These are phyloP conservation scores for Dimorphilus gyrociliatus DNA, from an alignment of 2,888 invertebrate genomes.

Conservation along the genomic window DNA sequence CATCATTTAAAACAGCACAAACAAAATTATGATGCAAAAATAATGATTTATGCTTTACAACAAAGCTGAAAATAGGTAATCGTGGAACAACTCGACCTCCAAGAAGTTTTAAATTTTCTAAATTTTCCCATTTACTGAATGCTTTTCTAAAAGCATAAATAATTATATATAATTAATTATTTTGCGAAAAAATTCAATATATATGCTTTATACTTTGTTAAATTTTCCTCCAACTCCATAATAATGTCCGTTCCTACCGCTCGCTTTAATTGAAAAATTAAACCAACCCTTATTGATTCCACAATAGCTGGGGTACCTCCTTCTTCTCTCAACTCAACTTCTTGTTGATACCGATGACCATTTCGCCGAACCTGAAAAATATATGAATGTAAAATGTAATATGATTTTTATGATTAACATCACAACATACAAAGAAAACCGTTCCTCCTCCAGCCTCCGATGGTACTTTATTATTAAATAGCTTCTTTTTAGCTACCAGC, in stretches of 20 bases:
- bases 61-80: constrained; percentile 66
- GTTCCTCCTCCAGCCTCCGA: constrained; percentile 43
- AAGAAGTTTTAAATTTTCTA: constrained; percentile 47
- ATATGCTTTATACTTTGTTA: constrained; percentile 17
- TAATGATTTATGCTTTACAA: constrained; percentile 58
- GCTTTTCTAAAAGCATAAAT: constrained; percentile 15
- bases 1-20: constrained; percentile 67
- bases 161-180: constrained; percentile 2
- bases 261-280: constrained; percentile 69
- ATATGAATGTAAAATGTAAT: background rate
- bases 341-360: constrained; percentile 42
- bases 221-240: constrained; percentile 39
- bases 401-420: background rate
- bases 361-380: constrained; percentile 24
- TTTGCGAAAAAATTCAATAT: constrained; percentile 5
- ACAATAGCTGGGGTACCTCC: constrained; percentile 56
- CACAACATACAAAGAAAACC: constrained; percentile 42
- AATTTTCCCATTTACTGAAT: constrained; percentile 45
- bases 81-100: constrained; percentile 43
- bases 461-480: constrained; percentile 39
- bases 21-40: constrained; percentile 78
- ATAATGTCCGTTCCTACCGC: constrained; percentile 58
- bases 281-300: constrained; percentile 64
- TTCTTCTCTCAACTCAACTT: constrained; percentile 47
- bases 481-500: constrained; percentile 45